phyloP scores from a whole-genome alignment of 2,113 vertebrate genomes.

The Limanda limanda region DNA sequence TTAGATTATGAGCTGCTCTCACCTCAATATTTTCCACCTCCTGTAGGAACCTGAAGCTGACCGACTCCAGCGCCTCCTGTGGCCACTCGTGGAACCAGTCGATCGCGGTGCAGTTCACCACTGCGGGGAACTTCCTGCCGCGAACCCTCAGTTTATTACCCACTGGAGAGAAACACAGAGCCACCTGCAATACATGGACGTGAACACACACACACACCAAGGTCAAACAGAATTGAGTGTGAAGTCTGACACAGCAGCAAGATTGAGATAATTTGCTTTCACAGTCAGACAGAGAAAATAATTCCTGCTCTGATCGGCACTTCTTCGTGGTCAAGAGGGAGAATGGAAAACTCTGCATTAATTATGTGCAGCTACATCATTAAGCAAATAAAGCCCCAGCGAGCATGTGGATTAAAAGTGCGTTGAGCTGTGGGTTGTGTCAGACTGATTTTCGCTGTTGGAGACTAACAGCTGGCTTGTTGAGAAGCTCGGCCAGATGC shows the following conservation, averaged over 20 bases:
- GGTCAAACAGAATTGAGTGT: constrained; percentile 20
- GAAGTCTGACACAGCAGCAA: not conserved
- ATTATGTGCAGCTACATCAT: constrained; percentile 63
- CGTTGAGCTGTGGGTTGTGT: constrained; percentile 37
- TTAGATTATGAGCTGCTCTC: constrained; percentile 55
- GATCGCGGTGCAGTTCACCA: constrained; percentile 88
- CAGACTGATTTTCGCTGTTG: constrained; percentile 46
- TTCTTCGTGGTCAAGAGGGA: constrained; percentile 38
- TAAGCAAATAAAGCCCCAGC: constrained; percentile 67
- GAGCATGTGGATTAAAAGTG: constrained; percentile 53
- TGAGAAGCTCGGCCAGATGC: constrained; percentile 63
- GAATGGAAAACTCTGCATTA: constrained; percentile 35
- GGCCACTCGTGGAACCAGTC: constrained; percentile 98
- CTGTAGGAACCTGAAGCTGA: constrained; percentile 91
- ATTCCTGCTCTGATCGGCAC: constrained; percentile 1
- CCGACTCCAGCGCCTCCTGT: constrained; percentile 89
- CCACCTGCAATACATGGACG: constrained; percentile 80
- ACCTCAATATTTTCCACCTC: constrained; percentile 88
- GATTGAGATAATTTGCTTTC: constrained; percentile 12
- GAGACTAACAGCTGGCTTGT: constrained; percentile 69
- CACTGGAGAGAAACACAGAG: constrained; percentile 92
- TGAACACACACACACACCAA: constrained; percentile 16
- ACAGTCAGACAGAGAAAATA: not conserved
- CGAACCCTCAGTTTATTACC: constrained; percentile 87
- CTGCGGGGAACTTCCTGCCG: constrained; percentile 92